Base-by-base conservation (phyloP, 35 echinoderm and acorn worm genomes). In the Nesometra sesokonis region DNA sequence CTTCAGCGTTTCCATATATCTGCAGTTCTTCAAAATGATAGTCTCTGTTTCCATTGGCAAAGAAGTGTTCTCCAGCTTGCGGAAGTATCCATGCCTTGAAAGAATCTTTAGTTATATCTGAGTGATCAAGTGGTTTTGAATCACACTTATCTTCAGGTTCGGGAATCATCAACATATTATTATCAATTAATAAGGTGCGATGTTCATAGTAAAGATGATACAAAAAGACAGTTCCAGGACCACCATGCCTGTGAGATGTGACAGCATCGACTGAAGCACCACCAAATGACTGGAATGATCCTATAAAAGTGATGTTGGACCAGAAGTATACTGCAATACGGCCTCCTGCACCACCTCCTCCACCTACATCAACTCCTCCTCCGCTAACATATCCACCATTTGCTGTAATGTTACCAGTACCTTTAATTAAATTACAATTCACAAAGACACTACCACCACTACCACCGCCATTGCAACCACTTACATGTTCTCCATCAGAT, bases 1-100 rank as follows among this genome's bases (percentile, higher is more conserved):
- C 23, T 32, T 97, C 85, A 34, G 94, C 94, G 76, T 93, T 92
- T 31, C 90, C 94, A 67, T 88, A 90, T 84, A 97, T 97, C 37
- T 97, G 94, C 3, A 97, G 84, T 87, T 97, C 94, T 83, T 97
- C 94, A 83, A 97, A 97, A 32, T 93, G 94, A 37, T 97, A 97
- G 37, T 97, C 78, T 31, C 92, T 88, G 32, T 40, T 84, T 19
- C 94, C 94, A 32, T 88, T 88, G n/a, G 94, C 88, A 79, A 97
- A 88, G 46, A 87, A 84, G 84, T 97, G 94, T 47, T 90, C 94
- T 19, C 94, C 88, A 0, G 90, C 87, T 32, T 97, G 94, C 23
- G 94, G 94, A 17, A 97, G 88, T 36, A 97, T 82, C 94, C 94
- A 97, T 0, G 94, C 94, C 57, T 97, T 97, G 37, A 97, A 97